Base-by-base conservation (phyloP, 2,888 invertebrate species). In the Ormyrus rosae region DNA sequence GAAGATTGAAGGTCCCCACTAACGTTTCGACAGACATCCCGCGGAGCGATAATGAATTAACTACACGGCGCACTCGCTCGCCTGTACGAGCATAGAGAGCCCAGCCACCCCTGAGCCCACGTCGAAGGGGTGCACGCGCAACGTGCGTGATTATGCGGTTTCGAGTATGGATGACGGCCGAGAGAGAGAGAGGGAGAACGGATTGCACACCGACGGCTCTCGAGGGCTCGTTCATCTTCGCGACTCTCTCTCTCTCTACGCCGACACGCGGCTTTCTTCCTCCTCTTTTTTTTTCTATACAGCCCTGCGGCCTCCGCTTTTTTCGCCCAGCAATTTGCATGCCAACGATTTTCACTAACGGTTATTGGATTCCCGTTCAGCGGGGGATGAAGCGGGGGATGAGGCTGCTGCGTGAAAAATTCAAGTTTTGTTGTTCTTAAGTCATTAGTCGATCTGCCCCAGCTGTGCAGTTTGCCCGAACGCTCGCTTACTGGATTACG, bases 41-140 rank as follows among this genome's bases (percentile, higher is more conserved):
- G 83, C 82, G 68, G 84, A 70, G 84, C 83, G 84, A 84, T 85
- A 85, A 86, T 85, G 85, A 86, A 85, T 86, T 85, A 86, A 85
- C 85, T 85, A 84, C 79, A 83, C 80, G 82, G 83, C 82, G 75
- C 73, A 75, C 61, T 72, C 80, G 72, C 65, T 63, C 78, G 61
- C 75, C 56, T 60, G 67, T 80, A 19, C 19, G 19, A 19, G 19
- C 19, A 19, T 19, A 19, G 19, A 58, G 45, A 53, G 55, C n/a
- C 48, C n/a, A 46, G 48, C 61, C 53, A 50, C 67, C 60, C 58
- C 34, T 19, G 9, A 48, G 48, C 61, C 45, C 56, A 68, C 61
- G 61, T 19, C 34, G 64, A 64, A 74, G 68, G 81, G 78, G 61
- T 64, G 64, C 34, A 34, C 34, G 34, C 61, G 68, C 10, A 58